A percentile compares a stretch with the other conserved stretches of the same genome.
Conservation (phyloP, 2,113 vertebrate species). For the Esox niger region DNA sequence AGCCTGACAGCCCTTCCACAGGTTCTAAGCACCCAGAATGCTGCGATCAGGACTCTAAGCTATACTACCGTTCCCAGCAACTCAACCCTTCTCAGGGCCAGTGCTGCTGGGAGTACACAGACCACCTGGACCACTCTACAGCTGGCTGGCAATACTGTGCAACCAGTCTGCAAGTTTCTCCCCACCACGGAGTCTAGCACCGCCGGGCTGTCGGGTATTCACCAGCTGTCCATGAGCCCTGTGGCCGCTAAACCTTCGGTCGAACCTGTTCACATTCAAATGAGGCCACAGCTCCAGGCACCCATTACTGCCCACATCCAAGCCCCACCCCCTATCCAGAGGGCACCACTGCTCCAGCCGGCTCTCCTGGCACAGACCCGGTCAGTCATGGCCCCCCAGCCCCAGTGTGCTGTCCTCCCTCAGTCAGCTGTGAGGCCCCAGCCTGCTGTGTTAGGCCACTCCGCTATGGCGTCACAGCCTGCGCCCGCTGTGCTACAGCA, state of each 20-base stretch:
- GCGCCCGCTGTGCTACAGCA: conserved; percentile 42
- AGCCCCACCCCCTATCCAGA: conserved; percentile 53
- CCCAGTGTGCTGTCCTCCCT: conserved; percentile 34
- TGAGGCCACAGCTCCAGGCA: conserved; percentile 72
- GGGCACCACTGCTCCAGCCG: conserved; percentile 51
- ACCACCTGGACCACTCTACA: conserved; percentile 97
- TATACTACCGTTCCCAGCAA: conserved; percentile 59
- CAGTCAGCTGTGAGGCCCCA: conserved; percentile 67
- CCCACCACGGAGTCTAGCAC: conserved; percentile 53
- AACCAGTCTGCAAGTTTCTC: conserved; percentile 85
- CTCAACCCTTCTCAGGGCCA: conserved; percentile 59
- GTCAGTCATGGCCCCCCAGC: conserved; percentile 53
- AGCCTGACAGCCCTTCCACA: conserved; percentile 35
- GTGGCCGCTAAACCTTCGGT: conserved; percentile 73
- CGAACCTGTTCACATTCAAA: conserved; percentile 72
- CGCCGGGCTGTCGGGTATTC: conserved; percentile 48
- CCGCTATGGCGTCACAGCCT: conserved; percentile 50
- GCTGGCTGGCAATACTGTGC: conserved; percentile 90
- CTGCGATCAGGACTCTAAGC: conserved; percentile 44
- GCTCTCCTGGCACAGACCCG: conserved; percentile 58
- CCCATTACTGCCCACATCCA: conserved; percentile 56
- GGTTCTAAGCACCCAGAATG: conserved; percentile 29
- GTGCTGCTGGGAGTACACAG: conserved; percentile 83
- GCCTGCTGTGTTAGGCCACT: conserved; percentile 73
- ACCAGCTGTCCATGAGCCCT: conserved; percentile 69